phyloP scores from a whole-genome alignment of 2,113 vertebrate species.

The Lota lota region DNA sequence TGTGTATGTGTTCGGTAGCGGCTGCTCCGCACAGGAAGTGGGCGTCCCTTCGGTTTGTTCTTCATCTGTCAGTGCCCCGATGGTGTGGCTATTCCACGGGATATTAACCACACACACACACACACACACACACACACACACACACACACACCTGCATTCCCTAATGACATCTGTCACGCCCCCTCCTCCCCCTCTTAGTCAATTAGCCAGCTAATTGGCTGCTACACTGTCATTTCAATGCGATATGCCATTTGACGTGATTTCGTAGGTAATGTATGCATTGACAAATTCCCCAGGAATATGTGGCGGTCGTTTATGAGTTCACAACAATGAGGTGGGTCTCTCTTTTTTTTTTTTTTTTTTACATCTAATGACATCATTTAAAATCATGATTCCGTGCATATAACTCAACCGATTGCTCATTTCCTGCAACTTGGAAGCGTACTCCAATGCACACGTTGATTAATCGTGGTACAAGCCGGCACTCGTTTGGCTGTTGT shows the following conservation, averaged over 20 bases:
- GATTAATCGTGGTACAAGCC: slow-evolving; percentile 50
- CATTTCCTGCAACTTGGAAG: slow-evolving; percentile 21
- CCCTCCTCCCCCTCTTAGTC: slow-evolving; percentile 40
- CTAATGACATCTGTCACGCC: slow-evolving; percentile 60
- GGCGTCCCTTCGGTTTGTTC: too few relatives aligned
- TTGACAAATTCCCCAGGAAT: background rate
- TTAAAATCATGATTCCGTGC: slow-evolving; percentile 32
- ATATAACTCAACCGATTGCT: slow-evolving; percentile 27
- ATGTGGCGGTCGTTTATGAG: background rate
- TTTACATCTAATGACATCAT: slow-evolving; percentile 27
- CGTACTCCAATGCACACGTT: slow-evolving; percentile 29
- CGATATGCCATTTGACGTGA: slow-evolving; percentile 23
- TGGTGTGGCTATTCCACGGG: slow-evolving; percentile 62
- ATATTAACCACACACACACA: slow-evolving; percentile 63
- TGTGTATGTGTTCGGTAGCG: too few relatives aligned
- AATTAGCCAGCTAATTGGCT: slow-evolving; percentile 62
- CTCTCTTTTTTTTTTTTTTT: slow-evolving; percentile 2
- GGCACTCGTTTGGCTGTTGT: slow-evolving; percentile 36
- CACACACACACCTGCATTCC: slow-evolving; percentile 52
- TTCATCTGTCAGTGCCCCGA: slow-evolving; percentile 50
- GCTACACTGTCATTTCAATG: slow-evolving; percentile 38
- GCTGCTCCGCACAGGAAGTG: too few relatives aligned
- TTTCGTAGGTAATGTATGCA: too few relatives aligned
- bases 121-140: slow-evolving; percentile 22
- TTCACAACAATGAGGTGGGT: slow-evolving; percentile 13